Conservation (phyloP, 2,888 invertebrate genomes). For the Spisula subtruncata region DNA sequence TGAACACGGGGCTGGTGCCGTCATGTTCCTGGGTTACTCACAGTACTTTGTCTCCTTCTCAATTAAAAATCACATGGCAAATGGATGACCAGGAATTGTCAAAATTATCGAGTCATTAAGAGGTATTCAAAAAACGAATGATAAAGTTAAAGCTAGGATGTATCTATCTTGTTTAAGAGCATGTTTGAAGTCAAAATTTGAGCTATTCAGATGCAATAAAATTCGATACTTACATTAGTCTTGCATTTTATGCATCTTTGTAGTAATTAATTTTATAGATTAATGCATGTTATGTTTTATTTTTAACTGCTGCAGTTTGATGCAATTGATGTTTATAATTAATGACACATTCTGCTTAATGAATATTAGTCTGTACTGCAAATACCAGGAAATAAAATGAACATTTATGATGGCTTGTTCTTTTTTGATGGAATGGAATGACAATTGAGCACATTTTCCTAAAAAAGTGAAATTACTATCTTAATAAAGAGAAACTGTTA, state of each 20-base stretch:
- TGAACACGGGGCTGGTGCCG: too few relatives aligned
- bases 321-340: constrained; percentile 8
- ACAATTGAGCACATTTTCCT: background rate
- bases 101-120: background rate
- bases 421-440: background rate
- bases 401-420: constrained; percentile 9
- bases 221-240: too few relatives aligned
- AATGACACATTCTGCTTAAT: background rate
- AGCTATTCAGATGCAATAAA: too few relatives aligned
- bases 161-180: background rate
- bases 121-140: background rate
- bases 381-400: constrained; percentile 4
- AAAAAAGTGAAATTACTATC: background rate
- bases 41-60: background rate
- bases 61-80: background rate
- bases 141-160: background rate
- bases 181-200: too few relatives aligned
- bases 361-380: background rate
- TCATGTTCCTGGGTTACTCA: background rate
- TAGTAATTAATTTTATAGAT: too few relatives aligned
- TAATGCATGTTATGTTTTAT: too few relatives aligned
- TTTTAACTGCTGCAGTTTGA: background rate
- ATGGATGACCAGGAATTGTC: background rate
- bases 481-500: background rate
- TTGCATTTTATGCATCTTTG: too few relatives aligned